Conservation (phyloP, 2,888 invertebrate genomes). For the Dynastes hyllus region DNA sequence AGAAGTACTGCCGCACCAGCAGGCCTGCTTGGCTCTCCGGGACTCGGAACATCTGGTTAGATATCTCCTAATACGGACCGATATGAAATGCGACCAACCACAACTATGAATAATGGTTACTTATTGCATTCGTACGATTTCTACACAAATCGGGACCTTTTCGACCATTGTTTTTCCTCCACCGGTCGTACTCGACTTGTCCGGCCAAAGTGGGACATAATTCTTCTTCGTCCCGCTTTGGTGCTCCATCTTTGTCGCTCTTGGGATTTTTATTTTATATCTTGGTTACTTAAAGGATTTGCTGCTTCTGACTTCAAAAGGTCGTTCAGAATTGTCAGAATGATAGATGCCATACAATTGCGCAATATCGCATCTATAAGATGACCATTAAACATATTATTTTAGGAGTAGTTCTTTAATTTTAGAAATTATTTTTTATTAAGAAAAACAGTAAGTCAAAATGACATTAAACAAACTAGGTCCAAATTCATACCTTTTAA, state of each 20-base stretch:
- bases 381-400: too few relatives aligned
- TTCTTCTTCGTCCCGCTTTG: slow-evolving; percentile 11
- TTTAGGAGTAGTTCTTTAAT: too few relatives aligned
- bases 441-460: too few relatives aligned
- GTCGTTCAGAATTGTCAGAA: slow-evolving; percentile 14
- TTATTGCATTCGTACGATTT: slow-evolving; percentile 54
- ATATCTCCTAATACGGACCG: slow-evolving; percentile 63
- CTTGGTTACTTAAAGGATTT: slow-evolving; percentile 47
- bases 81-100: slow-evolving; percentile 63
- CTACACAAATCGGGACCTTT: slow-evolving; percentile 47
- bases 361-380: too few relatives aligned
- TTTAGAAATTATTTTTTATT: too few relatives aligned
- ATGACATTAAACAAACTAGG: too few relatives aligned
- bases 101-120: slow-evolving; percentile 59
- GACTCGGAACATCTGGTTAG: slow-evolving; percentile 61
- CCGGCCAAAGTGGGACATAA: slow-evolving; percentile 24
- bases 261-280: slow-evolving; percentile 44
- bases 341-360: background rate
- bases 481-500: too few relatives aligned
- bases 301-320: slow-evolving; percentile 28
- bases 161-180: slow-evolving; percentile 57
- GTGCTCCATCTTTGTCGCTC: background rate
- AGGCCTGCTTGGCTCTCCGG: background rate
- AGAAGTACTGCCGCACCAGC: background rate
- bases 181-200: slow-evolving; percentile 13